Evolutionary conservation across 1,140 invertebrate species (phyloP).

Genomic region (Microplitis demolitor): DNA sequence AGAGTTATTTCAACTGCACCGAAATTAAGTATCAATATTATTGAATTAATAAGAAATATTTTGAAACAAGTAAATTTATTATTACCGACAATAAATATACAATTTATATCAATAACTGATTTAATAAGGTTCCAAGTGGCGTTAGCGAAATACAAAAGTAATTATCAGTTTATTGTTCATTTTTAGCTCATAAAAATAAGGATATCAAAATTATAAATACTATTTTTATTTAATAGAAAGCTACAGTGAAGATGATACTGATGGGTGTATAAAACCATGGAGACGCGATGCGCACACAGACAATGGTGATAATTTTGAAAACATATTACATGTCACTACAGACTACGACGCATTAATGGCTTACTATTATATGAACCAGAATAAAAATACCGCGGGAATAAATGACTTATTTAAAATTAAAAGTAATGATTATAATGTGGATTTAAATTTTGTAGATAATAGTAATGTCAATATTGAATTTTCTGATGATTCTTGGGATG

Average conservation of each 20-base stretch:
- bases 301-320: slow-evolving; percentile 81
- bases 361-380: slow-evolving; percentile 87
- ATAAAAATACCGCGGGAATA: slow-evolving; percentile 79
- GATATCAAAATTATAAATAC: too few relatives aligned
- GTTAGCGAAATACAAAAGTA: slow-evolving; percentile 69
- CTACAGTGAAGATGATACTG: too few relatives aligned
- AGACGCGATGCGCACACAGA: slow-evolving; percentile 19
- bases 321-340: slow-evolving; percentile 78
- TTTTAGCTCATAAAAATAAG: too few relatives aligned
- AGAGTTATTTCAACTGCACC: slow-evolving; percentile 68
- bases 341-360: slow-evolving; percentile 87
- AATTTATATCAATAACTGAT: slow-evolving; percentile 63
- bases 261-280: too few relatives aligned
- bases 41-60: slow-evolving; percentile 63
- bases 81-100: slow-evolving; percentile 61
- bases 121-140: slow-evolving; percentile 72
- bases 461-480: slow-evolving; percentile 47
- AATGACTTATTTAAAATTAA: slow-evolving; percentile 88
- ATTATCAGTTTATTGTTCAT: slow-evolving; percentile 37
- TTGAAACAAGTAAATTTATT: slow-evolving; percentile 63
- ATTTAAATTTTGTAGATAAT: slow-evolving; percentile 54
- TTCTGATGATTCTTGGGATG: slow-evolving; percentile 58
- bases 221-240: too few relatives aligned
- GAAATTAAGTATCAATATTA: slow-evolving; percentile 62
- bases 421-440: slow-evolving; percentile 64